These are phyloP conservation scores for Heliconius eleuchia DNA, from an alignment of 1,140 invertebrate genomes.

Conservation along the genomic window DNA sequence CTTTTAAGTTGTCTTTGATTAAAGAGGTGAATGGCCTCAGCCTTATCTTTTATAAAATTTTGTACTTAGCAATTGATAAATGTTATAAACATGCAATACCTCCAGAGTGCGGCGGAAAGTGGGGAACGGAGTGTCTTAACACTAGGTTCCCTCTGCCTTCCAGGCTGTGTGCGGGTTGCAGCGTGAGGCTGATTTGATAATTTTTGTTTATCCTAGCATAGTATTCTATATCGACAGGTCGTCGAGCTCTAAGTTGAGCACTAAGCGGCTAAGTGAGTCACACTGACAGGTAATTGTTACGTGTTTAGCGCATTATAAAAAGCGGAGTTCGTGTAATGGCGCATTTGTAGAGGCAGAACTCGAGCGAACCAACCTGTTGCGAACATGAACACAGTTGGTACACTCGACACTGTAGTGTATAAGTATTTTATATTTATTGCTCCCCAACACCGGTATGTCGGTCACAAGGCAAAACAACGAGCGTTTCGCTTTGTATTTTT, in stretches of 20 bases:
- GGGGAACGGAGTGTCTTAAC: too few relatives aligned
- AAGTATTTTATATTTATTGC: too few relatives aligned
- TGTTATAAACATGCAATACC: too few relatives aligned
- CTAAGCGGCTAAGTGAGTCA: slow-evolving; percentile 2
- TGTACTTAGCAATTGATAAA: too few relatives aligned
- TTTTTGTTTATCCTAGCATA: background rate
- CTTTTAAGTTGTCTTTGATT: background rate
- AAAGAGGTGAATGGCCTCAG: background rate
- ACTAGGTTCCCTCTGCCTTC: too few relatives aligned
- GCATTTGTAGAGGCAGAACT: background rate
- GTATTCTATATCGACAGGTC: background rate
- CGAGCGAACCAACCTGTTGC: background rate
- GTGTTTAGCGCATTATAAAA: background rate
- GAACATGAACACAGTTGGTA: too few relatives aligned
- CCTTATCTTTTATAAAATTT: background rate
- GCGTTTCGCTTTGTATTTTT: background rate
- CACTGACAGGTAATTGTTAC: slow-evolving; percentile 6
- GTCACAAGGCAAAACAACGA: background rate
- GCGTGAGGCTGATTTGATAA: too few relatives aligned
- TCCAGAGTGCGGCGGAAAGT: too few relatives aligned
- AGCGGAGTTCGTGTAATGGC: background rate
- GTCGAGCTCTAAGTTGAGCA: background rate
- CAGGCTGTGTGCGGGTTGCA: too few relatives aligned
- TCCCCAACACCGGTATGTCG: background rate
- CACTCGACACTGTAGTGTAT: too few relatives aligned